phyloP scores from a whole-genome alignment of 2,113 vertebrate genomes.

The Scartelaos histophorus region DNA sequence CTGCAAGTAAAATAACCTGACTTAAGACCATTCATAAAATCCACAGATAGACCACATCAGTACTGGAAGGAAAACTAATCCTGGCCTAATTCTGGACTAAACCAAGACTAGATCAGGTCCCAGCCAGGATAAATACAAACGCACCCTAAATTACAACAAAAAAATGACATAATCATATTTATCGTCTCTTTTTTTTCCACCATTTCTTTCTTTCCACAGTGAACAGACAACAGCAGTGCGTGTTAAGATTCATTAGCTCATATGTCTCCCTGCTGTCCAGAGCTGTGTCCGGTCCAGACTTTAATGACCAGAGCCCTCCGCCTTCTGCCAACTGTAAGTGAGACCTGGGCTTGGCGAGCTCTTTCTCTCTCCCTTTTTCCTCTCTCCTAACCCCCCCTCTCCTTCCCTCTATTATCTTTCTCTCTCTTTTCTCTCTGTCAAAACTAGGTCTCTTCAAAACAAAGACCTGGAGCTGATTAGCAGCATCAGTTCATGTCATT shows the following conservation, averaged over 20 bases:
- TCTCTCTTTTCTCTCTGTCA: background rate
- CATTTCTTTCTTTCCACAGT: background rate
- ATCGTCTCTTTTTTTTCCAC: background rate
- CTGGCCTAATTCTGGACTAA: no score
- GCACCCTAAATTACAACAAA: background rate
- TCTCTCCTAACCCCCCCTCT: no score
- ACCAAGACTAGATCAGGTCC: no score
- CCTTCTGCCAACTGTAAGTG: slow-evolving; percentile 25
- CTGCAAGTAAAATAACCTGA: no score
- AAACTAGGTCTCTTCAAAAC: slow-evolving; percentile 2
- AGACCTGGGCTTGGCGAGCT: slow-evolving; percentile 15
- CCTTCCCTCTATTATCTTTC: background rate
- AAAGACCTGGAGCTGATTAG: slow-evolving; percentile 1
- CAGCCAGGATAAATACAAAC: background rate
- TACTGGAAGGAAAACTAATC: no score
- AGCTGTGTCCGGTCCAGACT: slow-evolving; percentile 33
- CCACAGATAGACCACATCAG: no score
- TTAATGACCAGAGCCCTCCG: slow-evolving; percentile 25
- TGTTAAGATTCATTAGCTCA: slow-evolving; percentile 27
- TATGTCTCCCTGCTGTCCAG: slow-evolving; percentile 14
- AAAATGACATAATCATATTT: background rate
- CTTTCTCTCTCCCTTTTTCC: background rate
- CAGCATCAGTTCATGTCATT: background rate
- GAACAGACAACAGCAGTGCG: slow-evolving; percentile 4
- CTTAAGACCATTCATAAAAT: no score